phyloP scores from a whole-genome alignment of 1,140 invertebrate genomes.

The Drosophila rufa region DNA sequence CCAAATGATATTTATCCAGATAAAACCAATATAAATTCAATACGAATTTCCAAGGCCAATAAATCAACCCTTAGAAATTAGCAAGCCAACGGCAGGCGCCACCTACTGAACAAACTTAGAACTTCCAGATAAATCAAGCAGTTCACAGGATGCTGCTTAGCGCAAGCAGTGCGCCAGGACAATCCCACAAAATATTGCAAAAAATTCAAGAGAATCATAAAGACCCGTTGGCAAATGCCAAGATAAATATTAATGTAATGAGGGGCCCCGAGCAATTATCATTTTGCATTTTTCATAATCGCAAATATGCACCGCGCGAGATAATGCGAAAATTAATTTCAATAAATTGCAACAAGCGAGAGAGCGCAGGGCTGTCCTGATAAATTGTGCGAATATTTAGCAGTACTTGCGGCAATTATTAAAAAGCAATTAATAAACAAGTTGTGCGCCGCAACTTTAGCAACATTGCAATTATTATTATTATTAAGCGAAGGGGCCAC shows the following conservation, averaged over 20 bases:
- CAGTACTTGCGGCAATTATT: conserved; percentile 65
- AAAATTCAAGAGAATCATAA: conserved; percentile 3
- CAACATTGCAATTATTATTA: conserved; percentile 50
- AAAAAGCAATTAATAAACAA: conserved; percentile 82
- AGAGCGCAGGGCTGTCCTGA: conserved; percentile 22
- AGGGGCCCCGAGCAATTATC: conserved; percentile 39
- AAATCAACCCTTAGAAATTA: conserved; percentile 22
- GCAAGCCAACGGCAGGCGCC: conserved; percentile 36
- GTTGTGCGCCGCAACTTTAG: conserved; percentile 38
- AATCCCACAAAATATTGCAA: conserved; percentile 2
- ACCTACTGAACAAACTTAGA: conserved; percentile 49
- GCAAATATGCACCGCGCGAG: conserved; percentile 44
- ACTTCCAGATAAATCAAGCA: conserved; percentile 42
- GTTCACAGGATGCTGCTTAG: conserved; percentile 38
- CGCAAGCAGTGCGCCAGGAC: conserved; percentile 61
- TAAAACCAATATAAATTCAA: background rate
- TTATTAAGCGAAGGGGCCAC: conserved; percentile 26
- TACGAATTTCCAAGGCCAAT: conserved; percentile 3
- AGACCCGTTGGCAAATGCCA: conserved; percentile 5
- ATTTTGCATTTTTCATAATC: conserved; percentile 46
- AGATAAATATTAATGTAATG: conserved; percentile 34
- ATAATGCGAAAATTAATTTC: conserved; percentile 75
- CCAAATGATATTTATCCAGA: background rate
- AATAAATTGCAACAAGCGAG: conserved; percentile 59
- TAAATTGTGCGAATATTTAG: conserved; percentile 63